Base-by-base conservation (phyloP, 2,113 vertebrate species). In the Petrocephalus microphthalmus region DNA sequence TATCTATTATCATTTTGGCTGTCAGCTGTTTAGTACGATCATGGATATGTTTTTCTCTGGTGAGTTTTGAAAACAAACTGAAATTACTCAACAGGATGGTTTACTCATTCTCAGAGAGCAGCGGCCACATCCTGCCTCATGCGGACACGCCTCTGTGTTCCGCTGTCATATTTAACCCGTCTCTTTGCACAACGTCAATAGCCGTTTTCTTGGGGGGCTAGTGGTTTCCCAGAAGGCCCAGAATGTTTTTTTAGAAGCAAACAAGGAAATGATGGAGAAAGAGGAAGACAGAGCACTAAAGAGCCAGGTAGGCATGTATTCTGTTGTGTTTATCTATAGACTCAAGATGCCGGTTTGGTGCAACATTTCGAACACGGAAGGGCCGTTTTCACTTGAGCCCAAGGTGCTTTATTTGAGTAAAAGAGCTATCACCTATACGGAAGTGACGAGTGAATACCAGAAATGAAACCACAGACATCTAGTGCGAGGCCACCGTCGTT, bases 151-250 rank as follows among this genome's bases (percentile, higher is more conserved):
- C 64, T 89, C 89, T 51, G 54, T 33, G n/a, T 3, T 10, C 74
- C 37, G 84, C 87, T 60, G 60, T 54, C 88, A 91, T 89, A 88
- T 67, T 89, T 87, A 84, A 74, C 88, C 84, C 74, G 25, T 89
- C 87, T 89, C 82, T 81, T 89, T 91, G 15, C 33, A 19, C 67
- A 37, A 45, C 57, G 20, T 45, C n/a, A 51, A 51, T 37, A 74
- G 29, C 11, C 22, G 13, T 20, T 51, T 84, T 47, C n/a, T 87
- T 22, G 56, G 52, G 5, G 87, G 53, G 33, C 53, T 49, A 29
- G 78, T 52, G 60, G 67, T 86, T 91, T 91, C 90, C 92, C 91
- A 91, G 89, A 91, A 93, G 87, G 88, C 91, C 88, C 87, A 49
- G 56, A 52, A 47, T 7, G 47, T 22, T n/a, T 53, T 64, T 60